Conservation (phyloP, 2,113 vertebrate genomes). For the Daboia siamensis region DNA sequence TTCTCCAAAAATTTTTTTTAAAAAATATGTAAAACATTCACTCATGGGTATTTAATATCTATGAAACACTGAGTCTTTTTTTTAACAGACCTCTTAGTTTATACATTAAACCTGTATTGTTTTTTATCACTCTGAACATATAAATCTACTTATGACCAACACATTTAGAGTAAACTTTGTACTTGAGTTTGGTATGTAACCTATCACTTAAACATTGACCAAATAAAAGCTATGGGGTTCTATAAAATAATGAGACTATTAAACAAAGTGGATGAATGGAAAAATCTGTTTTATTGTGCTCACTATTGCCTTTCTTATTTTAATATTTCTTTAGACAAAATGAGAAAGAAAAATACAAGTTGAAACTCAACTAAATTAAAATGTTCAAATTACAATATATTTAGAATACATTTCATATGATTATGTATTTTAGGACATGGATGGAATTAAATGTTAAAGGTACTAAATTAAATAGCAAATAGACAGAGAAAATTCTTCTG, state of each 20-base stretch:
- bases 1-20: neutral
- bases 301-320: neutral
- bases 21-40: slow-evolving; percentile 15
- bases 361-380: neutral
- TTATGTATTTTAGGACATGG: neutral
- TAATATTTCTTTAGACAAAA: neutral
- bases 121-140: neutral
- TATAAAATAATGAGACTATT: neutral
- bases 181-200: neutral
- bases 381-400: neutral
- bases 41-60: neutral
- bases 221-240: neutral
- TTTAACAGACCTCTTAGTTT: neutral
- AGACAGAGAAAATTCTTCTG: neutral
- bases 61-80: slow-evolving; percentile 2
- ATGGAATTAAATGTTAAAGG: neutral
- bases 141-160: neutral
- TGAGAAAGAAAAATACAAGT: neutral
- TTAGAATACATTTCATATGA: neutral
- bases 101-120: neutral
- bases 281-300: neutral
- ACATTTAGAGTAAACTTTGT: neutral
- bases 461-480: neutral
- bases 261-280: neutral
- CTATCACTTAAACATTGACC: neutral